Evolutionary conservation across 2,888 invertebrate species (phyloP).

Genomic region (Spilarctia lutea): DNA sequence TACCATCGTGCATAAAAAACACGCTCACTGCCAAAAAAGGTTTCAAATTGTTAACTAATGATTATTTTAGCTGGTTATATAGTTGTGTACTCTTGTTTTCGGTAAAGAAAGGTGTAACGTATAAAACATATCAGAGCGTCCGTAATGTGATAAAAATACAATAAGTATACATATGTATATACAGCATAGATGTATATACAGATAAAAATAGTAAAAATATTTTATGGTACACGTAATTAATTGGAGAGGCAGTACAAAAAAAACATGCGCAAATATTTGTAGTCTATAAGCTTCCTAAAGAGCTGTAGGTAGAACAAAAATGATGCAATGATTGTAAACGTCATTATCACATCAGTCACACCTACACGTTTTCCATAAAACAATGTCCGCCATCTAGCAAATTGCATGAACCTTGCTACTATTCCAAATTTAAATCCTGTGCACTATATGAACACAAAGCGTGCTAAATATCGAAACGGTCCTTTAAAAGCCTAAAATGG

Average conservation of each 20-base stretch:
- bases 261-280: slow-evolving; percentile 8
- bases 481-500: neutral
- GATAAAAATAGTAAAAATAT: neutral
- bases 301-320: neutral
- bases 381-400: neutral
- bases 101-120: neutral
- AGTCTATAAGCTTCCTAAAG: slow-evolving; percentile 2
- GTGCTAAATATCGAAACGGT: neutral
- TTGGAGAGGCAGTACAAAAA: slow-evolving; percentile 8
- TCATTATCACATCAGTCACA: neutral
- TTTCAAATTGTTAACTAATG: neutral
- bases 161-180: neutral
- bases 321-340: neutral
- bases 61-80: neutral
- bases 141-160: neutral
- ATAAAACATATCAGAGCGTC: neutral
- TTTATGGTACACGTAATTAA: neutral
- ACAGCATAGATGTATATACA: neutral
- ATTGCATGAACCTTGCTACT: neutral
- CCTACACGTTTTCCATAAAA: neutral
- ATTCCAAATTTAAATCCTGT: neutral
- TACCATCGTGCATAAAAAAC: slow-evolving; percentile 3
- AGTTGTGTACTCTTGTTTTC: neutral
- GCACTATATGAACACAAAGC: slow-evolving; percentile 2
- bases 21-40: neutral